Conservation (phyloP, 2,888 invertebrate species). For the Campaea margaritaria region DNA sequence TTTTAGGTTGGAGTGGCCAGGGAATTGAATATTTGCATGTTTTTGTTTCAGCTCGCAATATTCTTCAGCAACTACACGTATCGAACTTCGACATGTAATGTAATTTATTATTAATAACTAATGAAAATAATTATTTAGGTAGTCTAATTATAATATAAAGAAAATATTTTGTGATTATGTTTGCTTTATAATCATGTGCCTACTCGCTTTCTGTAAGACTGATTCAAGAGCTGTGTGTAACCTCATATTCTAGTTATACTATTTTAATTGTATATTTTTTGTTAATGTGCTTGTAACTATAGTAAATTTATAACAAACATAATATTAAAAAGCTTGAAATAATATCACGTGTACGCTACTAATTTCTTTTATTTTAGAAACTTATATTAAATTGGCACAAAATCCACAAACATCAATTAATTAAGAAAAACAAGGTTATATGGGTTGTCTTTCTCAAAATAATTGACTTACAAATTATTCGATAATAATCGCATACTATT, state of each 20-base stretch:
- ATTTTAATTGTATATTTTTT: slow-evolving; percentile 4
- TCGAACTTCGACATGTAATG: slow-evolving; percentile 90
- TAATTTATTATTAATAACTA: slow-evolving; percentile 13
- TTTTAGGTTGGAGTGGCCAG: too few species aligned
- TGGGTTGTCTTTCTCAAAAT: slow-evolving; percentile 80
- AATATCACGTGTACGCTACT: slow-evolving; percentile 27
- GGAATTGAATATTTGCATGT: not conserved
- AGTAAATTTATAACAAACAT: slow-evolving; percentile 16
- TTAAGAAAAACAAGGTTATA: slow-evolving; percentile 78
- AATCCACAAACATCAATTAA: slow-evolving; percentile 62
- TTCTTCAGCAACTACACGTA: slow-evolving; percentile 91
- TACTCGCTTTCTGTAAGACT: slow-evolving; percentile 46
- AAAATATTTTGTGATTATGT: slow-evolving; percentile 9
- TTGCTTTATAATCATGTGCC: slow-evolving; percentile 41
- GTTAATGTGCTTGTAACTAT: slow-evolving; percentile 20
- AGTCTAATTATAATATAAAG: slow-evolving; percentile 1
- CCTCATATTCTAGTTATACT: slow-evolving; percentile 12
- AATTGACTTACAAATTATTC: slow-evolving; percentile 62
- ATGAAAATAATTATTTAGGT: slow-evolving; percentile 11
- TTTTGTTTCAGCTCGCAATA: slow-evolving; percentile 89
- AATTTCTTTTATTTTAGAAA: slow-evolving; percentile 50
- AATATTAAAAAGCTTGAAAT: slow-evolving; percentile 28
- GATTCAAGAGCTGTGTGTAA: slow-evolving; percentile 41
- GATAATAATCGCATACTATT: slow-evolving; percentile 42
- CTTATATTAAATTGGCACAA: slow-evolving; percentile 64